These are phyloP conservation scores for Scaptodrosophila latifasciaeformis DNA, from an alignment of 2,888 invertebrate genomes.

Conservation along the genomic window DNA sequence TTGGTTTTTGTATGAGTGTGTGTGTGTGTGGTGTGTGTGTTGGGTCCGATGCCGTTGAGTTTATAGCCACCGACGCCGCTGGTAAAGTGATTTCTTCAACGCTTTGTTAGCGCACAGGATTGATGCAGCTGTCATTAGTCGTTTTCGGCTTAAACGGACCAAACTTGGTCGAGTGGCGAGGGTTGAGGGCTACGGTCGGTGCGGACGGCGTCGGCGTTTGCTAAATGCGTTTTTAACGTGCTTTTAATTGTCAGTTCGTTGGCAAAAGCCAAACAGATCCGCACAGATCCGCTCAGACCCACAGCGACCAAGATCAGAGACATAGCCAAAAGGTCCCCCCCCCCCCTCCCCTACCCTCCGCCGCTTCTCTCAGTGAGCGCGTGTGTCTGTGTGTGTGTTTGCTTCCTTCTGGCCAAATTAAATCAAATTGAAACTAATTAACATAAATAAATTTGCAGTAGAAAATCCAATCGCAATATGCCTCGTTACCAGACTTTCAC, in stretches of 20 bases:
- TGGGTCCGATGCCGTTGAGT: conserved; percentile 2
- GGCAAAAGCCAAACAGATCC: conserved; percentile 7
- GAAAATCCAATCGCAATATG: conserved; percentile 65
- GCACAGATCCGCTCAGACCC: background rate
- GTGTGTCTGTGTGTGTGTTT: too few relatives aligned
- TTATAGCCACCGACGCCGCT: conserved; percentile 59
- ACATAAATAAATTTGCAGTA: conserved; percentile 66
- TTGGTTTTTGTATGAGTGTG: too few relatives aligned
- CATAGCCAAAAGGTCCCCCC: too few relatives aligned
- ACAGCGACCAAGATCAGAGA: too few relatives aligned
- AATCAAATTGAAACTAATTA: conserved; percentile 67
- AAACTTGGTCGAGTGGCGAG: conserved; percentile 3
- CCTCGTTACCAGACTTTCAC: conserved; percentile 63
- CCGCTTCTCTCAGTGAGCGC: too few relatives aligned
- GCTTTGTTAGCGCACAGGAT: conserved; percentile 72
- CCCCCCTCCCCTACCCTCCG: too few relatives aligned
- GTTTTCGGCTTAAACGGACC: conserved; percentile 58
- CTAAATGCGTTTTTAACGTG: conserved; percentile 73
- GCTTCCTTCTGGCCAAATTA: conserved; percentile 40
- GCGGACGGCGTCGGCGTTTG: conserved; percentile 32
- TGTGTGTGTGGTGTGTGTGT: background rate
- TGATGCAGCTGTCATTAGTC: conserved; percentile 69
- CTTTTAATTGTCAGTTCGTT: conserved; percentile 68
- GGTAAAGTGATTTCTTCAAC: conserved; percentile 74
- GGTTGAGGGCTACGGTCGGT: background rate